Evolutionary conservation across 1,140 invertebrate species (phyloP).

Genomic region (Polyergus mexicanus): DNA sequence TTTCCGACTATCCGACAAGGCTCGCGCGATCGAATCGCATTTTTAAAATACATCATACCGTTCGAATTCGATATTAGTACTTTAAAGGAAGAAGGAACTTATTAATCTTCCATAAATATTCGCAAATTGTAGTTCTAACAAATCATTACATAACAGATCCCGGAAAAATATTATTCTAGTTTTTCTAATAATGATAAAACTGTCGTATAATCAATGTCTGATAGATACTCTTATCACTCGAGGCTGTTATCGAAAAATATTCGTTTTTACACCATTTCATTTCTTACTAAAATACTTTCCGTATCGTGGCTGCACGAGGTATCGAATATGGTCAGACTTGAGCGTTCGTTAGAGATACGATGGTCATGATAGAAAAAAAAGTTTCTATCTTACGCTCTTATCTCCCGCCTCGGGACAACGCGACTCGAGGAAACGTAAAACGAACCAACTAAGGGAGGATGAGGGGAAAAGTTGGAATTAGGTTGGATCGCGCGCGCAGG

Average conservation of each 20-base stretch:
- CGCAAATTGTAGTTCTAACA: background rate
- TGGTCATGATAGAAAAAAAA: constrained; percentile 25
- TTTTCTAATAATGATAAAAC: background rate
- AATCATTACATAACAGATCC: background rate
- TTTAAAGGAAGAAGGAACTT: background rate
- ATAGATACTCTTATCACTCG: background rate
- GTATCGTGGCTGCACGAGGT: background rate
- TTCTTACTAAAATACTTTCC: constrained; percentile 26
- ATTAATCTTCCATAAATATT: background rate
- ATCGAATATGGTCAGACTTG: background rate
- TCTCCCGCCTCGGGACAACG: constrained; percentile 44
- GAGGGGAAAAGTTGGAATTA: constrained; percentile 81
- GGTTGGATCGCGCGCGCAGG: constrained; percentile 79
- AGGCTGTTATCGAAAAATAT: background rate
- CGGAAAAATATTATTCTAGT: background rate
- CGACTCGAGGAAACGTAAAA: background rate
- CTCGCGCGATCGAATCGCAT: background rate
- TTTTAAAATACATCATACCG: background rate
- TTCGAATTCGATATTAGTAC: background rate
- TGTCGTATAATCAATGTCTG: background rate
- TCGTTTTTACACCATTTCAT: constrained; percentile 20
- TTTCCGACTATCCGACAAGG: background rate
- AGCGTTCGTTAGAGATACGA: constrained; percentile 38
- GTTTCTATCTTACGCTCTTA: constrained; percentile 65
- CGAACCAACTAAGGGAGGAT: constrained; percentile 60